Base-by-base conservation (phyloP, 2,888 invertebrate genomes). In the Campopleginae sp. region DNA sequence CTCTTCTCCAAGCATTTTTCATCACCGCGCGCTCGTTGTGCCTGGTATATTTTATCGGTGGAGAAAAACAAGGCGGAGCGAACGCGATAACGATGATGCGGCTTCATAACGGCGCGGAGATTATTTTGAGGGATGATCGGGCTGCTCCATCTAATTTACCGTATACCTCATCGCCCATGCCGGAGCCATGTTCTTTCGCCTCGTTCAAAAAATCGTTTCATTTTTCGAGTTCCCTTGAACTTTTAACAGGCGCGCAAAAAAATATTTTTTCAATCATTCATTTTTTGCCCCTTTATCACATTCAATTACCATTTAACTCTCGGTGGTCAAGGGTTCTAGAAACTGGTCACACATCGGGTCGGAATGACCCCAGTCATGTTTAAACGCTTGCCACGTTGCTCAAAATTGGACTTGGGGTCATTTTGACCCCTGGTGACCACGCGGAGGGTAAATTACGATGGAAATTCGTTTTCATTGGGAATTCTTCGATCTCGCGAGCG, bases 1-100 rank as follows among this genome's bases (percentile, higher is more conserved):
- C n/a, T n/a, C n/a, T n/a, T 27, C 23, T 58, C 54, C 10, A 23
- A 46, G 23, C 61, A 79, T 79, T 79, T 79, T 79, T 79, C 78
- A 70, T 79, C 58, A 23, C 58, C 6, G 33, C 44, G n/a, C n/a
- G n/a, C n/a, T n/a, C n/a, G 54, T 46, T 54, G n/a, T 44, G 33
- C 31, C 12, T 33, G 8, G 27, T 70, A 33, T 33, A 33, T 33
- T 33, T 33, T 58, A 70, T 68, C 58, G 58, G 19, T 27, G 19
- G 10, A 27, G 0, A 17, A 42, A 44, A 77, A 77, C 23, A 42
- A 54, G 54, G 33, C 48, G 54, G 54, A 46, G 54, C 66, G 38
- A 38, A n/a, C n/a, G 42, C 19, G 76, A 65, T 51, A 48, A 65
- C 51, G 46, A 33, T 33, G 33, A 65, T 38, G n/a, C n/a, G 23